Percentiles rank a stretch among this genome's conserved stretches.
Evolutionary conservation across 2,113 vertebrate genomes (phyloP).

Genomic region (Redunca redunca): DNA sequence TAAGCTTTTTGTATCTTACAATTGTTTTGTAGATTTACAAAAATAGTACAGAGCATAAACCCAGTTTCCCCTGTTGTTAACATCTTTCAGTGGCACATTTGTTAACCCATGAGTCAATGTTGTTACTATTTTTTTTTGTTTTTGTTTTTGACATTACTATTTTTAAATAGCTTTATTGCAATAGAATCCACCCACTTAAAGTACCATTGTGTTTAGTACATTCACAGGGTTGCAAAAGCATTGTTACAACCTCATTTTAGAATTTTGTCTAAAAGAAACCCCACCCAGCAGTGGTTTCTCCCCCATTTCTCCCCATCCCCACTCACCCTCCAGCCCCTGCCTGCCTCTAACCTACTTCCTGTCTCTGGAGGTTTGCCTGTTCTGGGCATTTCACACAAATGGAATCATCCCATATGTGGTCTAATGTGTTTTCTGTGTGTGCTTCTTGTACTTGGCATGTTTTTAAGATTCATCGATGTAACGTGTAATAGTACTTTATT

Average conservation of each 20-base stretch:
- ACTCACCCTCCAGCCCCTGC: not conserved
- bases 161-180: not conserved
- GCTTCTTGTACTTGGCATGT: not conserved
- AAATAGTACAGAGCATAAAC: not conserved
- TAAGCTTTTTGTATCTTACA: not conserved
- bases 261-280: not conserved
- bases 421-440: not conserved
- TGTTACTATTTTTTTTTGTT: not conserved
- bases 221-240: not conserved
- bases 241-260: not conserved
- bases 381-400: not conserved
- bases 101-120: not conserved
- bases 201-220: not conserved
- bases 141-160: not conserved
- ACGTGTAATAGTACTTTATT: not conserved
- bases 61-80: not conserved
- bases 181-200: not conserved
- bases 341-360: not conserved
- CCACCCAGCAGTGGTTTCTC: not conserved
- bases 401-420: not conserved
- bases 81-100: not conserved
- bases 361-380: not conserved
- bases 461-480: not conserved
- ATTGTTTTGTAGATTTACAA: not conserved
- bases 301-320: not conserved